A percentile compares a stretch with the other conserved stretches of the same genome.
Conservation (phyloP, 2,888 invertebrate species). For the Heliconius charithonia region DNA sequence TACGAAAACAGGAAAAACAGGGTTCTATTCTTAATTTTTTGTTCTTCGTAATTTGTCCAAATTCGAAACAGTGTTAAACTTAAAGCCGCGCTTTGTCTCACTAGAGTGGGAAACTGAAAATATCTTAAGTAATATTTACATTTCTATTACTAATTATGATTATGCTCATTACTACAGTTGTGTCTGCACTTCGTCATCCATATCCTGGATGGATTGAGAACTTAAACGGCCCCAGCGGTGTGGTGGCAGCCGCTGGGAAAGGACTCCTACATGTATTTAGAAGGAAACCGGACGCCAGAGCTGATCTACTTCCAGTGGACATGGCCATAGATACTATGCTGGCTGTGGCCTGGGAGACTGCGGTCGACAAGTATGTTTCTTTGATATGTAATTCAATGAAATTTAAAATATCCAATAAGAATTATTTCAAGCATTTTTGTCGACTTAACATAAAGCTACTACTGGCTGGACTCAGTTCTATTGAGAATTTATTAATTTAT, state of each 20-base stretch:
- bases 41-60: too few relatives aligned
- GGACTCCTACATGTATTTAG: conserved; percentile 88
- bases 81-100: too few relatives aligned
- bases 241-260: conserved; percentile 88
- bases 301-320: conserved; percentile 93
- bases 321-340: conserved; percentile 90
- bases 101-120: too few relatives aligned
- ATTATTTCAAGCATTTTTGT: too few relatives aligned
- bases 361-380: conserved; percentile 72
- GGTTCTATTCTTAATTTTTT: too few relatives aligned
- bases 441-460: too few relatives aligned
- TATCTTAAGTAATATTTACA: too few relatives aligned
- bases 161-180: conserved; percentile 73
- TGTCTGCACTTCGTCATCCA: conserved; percentile 85
- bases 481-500: too few relatives aligned
- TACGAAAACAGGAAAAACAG: too few relatives aligned
- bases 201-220: conserved; percentile 96
- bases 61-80: too few relatives aligned
- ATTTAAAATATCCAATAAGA: too few relatives aligned
- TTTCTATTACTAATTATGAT: background rate
- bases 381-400: background rate
- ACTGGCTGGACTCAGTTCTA: too few relatives aligned
- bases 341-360: conserved; percentile 88
- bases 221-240: conserved; percentile 93
- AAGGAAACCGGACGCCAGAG: conserved; percentile 78